Conservation (phyloP, 2,113 vertebrate species). For the Eulemur macaco region DNA sequence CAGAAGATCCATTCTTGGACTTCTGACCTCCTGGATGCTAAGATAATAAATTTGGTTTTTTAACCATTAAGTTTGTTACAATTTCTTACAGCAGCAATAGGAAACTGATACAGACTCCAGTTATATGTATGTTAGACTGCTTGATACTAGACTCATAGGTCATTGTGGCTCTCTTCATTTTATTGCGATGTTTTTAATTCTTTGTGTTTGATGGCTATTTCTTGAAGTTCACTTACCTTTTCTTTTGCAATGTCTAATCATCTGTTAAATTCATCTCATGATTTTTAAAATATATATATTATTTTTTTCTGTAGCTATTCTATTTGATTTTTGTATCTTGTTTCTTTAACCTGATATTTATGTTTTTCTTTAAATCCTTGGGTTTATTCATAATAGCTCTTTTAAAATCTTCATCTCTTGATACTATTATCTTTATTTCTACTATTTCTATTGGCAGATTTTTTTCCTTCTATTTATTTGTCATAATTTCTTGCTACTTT, state of each 20-base stretch:
- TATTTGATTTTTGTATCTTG: neutral
- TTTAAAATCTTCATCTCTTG: neutral
- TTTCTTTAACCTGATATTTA: neutral
- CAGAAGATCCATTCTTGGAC: neutral
- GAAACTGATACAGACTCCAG: neutral
- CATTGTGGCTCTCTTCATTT: neutral
- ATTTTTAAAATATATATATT: neutral
- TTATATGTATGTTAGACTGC: neutral
- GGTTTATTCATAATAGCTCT: neutral
- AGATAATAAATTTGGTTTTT: neutral
- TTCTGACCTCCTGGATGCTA: neutral
- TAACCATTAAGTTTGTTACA: neutral
- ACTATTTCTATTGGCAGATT: neutral
- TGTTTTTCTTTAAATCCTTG: neutral
- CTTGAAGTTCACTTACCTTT: neutral
- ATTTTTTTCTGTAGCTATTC: neutral
- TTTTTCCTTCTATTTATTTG: neutral
- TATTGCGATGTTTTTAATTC: neutral
- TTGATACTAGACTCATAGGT: neutral
- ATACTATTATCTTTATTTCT: neutral
- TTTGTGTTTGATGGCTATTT: neutral
- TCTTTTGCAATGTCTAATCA: neutral
- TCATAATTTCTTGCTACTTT: neutral
- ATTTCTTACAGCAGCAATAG: neutral
- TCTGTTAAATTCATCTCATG: neutral